phyloP scores from a whole-genome alignment of 2,113 vertebrate species.

The Dolichallabes microphthalmus region DNA sequence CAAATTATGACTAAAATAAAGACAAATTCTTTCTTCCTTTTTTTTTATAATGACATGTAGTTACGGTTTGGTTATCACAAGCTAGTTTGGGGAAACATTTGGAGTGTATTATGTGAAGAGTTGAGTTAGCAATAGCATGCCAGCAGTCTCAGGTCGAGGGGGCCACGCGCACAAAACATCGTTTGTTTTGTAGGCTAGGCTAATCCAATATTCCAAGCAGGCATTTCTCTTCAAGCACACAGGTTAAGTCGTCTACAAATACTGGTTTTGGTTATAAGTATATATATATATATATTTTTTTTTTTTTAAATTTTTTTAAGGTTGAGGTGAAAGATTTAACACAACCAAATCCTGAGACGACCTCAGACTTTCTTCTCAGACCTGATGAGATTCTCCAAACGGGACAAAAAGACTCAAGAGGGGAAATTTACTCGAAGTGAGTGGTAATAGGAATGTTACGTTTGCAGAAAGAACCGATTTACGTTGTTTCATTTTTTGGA shows the following conservation, averaged over 20 bases:
- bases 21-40: no score
- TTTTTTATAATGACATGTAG: no score
- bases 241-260: background rate
- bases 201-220: background rate
- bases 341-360: slow-evolving; percentile 29
- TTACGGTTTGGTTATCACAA: background rate
- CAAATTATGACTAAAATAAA: background rate
- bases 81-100: background rate
- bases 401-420: background rate
- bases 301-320: no score
- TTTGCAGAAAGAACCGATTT: background rate
- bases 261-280: no score
- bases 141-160: background rate
- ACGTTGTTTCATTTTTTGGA: no score
- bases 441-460: background rate
- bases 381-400: slow-evolving; percentile 30
- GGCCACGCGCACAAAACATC: slow-evolving; percentile 26
- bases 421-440: background rate
- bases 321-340: background rate
- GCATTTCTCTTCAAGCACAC: no score
- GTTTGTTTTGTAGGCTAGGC: slow-evolving; percentile 9
- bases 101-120: background rate
- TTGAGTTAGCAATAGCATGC: slow-evolving; percentile 12
- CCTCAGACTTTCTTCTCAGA: slow-evolving; percentile 45
- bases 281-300: no score